Conservation (phyloP, 2,888 invertebrate genomes). For the Malthinus flaveolus region DNA sequence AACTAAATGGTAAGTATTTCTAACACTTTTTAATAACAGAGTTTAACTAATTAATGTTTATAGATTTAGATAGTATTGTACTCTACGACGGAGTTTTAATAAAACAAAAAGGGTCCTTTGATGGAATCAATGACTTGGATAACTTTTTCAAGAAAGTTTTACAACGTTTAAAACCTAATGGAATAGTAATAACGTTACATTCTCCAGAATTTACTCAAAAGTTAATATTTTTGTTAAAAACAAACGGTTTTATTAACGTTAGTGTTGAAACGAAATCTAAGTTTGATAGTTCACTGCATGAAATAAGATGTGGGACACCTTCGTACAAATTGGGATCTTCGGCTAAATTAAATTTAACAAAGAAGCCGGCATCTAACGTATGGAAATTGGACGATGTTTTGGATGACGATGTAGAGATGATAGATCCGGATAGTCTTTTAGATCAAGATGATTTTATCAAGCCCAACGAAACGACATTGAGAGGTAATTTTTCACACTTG, state of each 20-base stretch:
- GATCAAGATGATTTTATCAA: constrained; percentile 88
- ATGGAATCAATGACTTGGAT: neutral
- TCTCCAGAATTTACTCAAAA: constrained; percentile 14
- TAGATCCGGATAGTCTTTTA: constrained; percentile 86
- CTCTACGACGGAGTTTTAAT: neutral
- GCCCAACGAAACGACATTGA: constrained; percentile 82
- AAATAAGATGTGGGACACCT: constrained; percentile 64
- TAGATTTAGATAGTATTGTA: neutral
- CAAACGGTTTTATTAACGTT: constrained; percentile 47
- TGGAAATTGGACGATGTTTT: constrained; percentile 74
- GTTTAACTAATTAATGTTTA: neutral
- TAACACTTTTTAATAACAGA: no score
- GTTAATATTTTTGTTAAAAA: constrained; percentile 45
- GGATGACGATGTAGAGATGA: constrained; percentile 73
- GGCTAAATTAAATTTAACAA: constrained; percentile 57
- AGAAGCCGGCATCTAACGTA: constrained; percentile 55
- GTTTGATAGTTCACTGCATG: constrained; percentile 28
- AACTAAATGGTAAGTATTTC: neutral
- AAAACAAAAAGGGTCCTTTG: neutral
- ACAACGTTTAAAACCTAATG: neutral
- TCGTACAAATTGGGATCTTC: constrained; percentile 73
- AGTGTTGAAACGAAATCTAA: constrained; percentile 11
- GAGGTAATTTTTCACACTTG: constrained; percentile 61
- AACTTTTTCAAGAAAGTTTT: neutral
- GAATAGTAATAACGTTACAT: neutral